phyloP scores from a whole-genome alignment of 2,113 vertebrate genomes.

The Silurus asotus region DNA sequence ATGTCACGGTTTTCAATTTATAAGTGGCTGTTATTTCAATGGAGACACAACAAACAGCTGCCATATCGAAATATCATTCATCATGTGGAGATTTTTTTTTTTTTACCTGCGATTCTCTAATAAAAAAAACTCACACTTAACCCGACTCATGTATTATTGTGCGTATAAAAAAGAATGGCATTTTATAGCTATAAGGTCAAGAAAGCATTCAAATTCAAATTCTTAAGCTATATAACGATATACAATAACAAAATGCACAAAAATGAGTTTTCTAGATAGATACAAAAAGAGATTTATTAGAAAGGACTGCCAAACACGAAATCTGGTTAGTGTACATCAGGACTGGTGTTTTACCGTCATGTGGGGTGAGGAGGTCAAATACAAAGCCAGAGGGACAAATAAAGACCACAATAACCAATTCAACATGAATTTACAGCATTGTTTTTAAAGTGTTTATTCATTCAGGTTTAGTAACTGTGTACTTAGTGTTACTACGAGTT shows the following conservation, averaged over 20 bases:
- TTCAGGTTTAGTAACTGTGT: too few relatives aligned
- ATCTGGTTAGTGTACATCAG: neutral
- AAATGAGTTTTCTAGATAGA: neutral
- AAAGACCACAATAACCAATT: too few relatives aligned
- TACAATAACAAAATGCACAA: too few relatives aligned
- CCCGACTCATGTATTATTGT: neutral
- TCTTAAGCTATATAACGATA: too few relatives aligned
- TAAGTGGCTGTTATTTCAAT: constrained; percentile 6
- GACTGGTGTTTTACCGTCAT: neutral
- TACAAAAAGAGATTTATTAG: neutral
- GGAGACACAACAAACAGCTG: neutral
- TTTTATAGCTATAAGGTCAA: neutral
- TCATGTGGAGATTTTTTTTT: neutral
- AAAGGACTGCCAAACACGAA: neutral
- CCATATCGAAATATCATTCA: neutral
- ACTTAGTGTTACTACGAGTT: too few relatives aligned
- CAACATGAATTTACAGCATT: too few relatives aligned
- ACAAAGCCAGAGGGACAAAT: too few relatives aligned
- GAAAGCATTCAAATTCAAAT: neutral
- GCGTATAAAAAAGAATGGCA: neutral
- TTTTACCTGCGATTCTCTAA: neutral
- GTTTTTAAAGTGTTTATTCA: too few relatives aligned
- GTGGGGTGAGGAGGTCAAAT: neutral
- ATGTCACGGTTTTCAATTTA: neutral
- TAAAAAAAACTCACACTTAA: neutral